Percentiles rank a stretch among this genome's conserved stretches.
phyloP scores from a whole-genome alignment of 2,797 vertebrate species.

The Ptychobarbus kaznakovi region DNA sequence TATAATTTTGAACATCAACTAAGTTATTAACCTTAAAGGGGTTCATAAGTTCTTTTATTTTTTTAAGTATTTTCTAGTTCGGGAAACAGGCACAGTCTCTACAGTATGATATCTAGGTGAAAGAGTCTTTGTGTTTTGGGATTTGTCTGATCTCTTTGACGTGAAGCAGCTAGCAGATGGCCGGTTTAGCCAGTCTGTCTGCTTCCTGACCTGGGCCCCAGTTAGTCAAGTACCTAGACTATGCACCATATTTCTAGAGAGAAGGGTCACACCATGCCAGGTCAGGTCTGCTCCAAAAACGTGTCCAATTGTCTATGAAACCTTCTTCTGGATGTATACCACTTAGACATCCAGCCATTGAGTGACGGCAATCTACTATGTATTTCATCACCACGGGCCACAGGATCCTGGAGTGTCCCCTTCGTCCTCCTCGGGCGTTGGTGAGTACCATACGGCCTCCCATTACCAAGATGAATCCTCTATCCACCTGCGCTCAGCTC shows the following conservation, averaged over 20 bases:
- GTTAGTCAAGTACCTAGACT: not conserved
- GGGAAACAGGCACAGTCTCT: not conserved
- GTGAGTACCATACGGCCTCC: too few species aligned
- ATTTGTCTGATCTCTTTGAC: not conserved
- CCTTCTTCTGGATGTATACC: not conserved
- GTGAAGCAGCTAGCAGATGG: not conserved
- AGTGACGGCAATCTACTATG: too few species aligned
- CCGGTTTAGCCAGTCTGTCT: not conserved
- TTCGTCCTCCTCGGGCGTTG: too few species aligned
- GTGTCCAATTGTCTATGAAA: not conserved
- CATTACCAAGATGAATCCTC: too few species aligned
- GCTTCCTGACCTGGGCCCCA: not conserved
- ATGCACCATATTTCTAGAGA: not conserved
- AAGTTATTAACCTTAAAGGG: not conserved
- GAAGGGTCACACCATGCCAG: not conserved
- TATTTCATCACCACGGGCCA: too few species aligned
- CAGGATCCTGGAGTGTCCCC: too few species aligned
- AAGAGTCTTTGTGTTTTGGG: too few species aligned
- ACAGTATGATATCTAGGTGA: too few species aligned
- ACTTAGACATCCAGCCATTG: too few species aligned
- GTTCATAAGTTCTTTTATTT: not conserved
- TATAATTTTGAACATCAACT: not conserved
- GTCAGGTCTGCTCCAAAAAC: not conserved
- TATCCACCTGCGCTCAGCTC: too few species aligned
- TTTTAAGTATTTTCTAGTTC: not conserved